These are phyloP conservation scores for Cynocephalus volans DNA, from an alignment of 2,113 vertebrate species.

Conservation along the genomic window DNA sequence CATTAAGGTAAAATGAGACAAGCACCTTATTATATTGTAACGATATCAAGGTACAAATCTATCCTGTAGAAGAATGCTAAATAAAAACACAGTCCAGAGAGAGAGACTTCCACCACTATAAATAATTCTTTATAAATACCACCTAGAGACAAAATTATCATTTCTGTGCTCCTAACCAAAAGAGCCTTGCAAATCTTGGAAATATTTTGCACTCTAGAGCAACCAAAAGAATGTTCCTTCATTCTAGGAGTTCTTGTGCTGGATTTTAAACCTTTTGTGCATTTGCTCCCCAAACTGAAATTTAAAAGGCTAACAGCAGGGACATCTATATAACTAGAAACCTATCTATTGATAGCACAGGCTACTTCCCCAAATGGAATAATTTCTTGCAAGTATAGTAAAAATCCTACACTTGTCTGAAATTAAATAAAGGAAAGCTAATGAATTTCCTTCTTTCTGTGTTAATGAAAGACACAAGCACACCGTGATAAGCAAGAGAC, in stretches of 20 bases:
- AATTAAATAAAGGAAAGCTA: slow-evolving; percentile 80
- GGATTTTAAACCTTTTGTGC: slow-evolving; percentile 4
- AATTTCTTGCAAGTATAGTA: slow-evolving; percentile 80
- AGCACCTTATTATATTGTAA: slow-evolving; percentile 34
- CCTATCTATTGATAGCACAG: slow-evolving; percentile 77
- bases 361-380: slow-evolving; percentile 74
- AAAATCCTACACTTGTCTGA: slow-evolving; percentile 77
- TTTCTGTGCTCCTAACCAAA: slow-evolving; percentile 66
- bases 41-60: slow-evolving; percentile 36
- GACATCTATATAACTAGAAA: slow-evolving; percentile 76
- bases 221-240: neutral
- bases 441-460: slow-evolving; percentile 77
- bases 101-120: neutral
- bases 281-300: slow-evolving; percentile 53
- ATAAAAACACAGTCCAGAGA: slow-evolving; percentile 46
- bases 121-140: slow-evolving; percentile 29
- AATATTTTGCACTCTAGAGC: neutral
- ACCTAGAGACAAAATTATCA: slow-evolving; percentile 50
- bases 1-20: slow-evolving; percentile 39
- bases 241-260: neutral
- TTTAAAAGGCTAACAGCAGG: slow-evolving; percentile 64
- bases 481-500: slow-evolving; percentile 69
- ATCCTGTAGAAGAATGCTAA: slow-evolving; percentile 36
- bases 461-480: slow-evolving; percentile 67
- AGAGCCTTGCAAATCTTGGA: slow-evolving; percentile 10